Conservation (phyloP, 35 echinoderm and acorn worm species). For the Amphiura filiformis region DNA sequence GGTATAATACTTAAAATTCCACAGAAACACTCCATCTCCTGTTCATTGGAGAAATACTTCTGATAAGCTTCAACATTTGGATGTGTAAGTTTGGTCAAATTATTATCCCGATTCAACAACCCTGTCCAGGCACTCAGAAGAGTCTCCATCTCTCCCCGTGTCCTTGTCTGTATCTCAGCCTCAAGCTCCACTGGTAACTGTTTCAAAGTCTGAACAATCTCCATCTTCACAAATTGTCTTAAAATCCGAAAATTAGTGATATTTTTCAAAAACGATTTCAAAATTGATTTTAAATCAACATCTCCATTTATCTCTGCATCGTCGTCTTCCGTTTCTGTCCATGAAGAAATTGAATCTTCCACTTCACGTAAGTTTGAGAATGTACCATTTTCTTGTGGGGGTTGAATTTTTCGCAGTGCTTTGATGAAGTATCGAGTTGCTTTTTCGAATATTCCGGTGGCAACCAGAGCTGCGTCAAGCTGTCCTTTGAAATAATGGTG, state of each 20-base stretch:
- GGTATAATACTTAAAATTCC: conserved; percentile 84
- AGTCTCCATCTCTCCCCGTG: conserved; percentile 78
- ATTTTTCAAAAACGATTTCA: conserved; percentile 62
- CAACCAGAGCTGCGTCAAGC: conserved; percentile 60
- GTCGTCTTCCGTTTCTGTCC: conserved; percentile 20
- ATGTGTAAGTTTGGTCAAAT: conserved; percentile 68
- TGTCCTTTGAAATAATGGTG: conserved; percentile 70
- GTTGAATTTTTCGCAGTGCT: conserved; percentile 48
- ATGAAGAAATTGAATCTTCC: not conserved
- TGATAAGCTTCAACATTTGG: conserved; percentile 36
- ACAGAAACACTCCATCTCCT: conserved; percentile 52
- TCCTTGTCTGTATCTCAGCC: conserved; percentile 45
- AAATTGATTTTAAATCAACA: not conserved
- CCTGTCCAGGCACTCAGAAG: conserved; percentile 68
- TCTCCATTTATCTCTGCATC: not conserved
- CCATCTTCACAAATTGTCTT: conserved; percentile 84
- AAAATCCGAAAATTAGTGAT: conserved; percentile 86
- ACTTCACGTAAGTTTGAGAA: conserved; percentile 8
- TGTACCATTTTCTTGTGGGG: not conserved
- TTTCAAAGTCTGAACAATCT: conserved; percentile 56
- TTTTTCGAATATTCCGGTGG: conserved; percentile 75
- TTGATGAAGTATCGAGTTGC: conserved; percentile 73
- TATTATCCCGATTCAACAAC: conserved; percentile 49
- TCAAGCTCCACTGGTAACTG: conserved; percentile 48
- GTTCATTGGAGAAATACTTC: conserved; percentile 54